These are phyloP conservation scores for Oxygymnocypris stewartii DNA, from an alignment of 2,113 vertebrate species.

Conservation along the genomic window DNA sequence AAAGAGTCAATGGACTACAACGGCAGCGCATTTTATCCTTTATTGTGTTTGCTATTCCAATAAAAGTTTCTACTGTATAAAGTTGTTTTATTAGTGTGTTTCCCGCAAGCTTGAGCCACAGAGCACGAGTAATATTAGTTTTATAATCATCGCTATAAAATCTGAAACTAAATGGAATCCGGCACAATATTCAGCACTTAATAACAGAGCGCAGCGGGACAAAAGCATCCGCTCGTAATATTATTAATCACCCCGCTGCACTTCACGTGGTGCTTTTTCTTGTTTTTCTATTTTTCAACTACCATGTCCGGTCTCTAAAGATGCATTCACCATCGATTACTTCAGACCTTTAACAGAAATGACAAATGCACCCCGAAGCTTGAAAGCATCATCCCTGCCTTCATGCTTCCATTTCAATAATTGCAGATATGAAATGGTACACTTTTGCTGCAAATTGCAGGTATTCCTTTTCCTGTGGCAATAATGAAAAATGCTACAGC, in stretches of 20 bases:
- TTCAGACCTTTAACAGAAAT: constrained; percentile 48
- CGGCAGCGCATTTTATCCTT: not conserved
- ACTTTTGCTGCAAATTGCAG: constrained; percentile 62
- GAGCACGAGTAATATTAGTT: constrained; percentile 32
- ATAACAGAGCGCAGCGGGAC: constrained; percentile 7
- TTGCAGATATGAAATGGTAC: constrained; percentile 56
- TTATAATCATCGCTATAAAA: constrained; percentile 43
- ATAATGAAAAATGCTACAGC: constrained; percentile 39
- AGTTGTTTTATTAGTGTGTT: constrained; percentile 45
- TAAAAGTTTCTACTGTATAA: constrained; percentile 50
- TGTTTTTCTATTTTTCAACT: constrained; percentile 5
- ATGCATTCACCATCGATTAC: not conserved
- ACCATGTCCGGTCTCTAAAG: constrained; percentile 10
- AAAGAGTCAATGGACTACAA: not conserved
- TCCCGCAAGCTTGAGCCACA: constrained; percentile 22
- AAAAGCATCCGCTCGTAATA: constrained; percentile 10
- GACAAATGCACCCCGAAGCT: not conserved
- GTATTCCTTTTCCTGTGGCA: constrained; percentile 58
- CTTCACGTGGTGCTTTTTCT: not conserved
- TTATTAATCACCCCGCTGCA: not conserved
- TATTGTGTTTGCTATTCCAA: constrained; percentile 31
- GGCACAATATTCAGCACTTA: constrained; percentile 42
- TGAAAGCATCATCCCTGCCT: not conserved
- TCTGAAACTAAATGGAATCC: constrained; percentile 35
- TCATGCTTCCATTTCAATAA: constrained; percentile 59